phyloP scores from a whole-genome alignment of 1,140 invertebrate species.

The Capitella teleta region DNA sequence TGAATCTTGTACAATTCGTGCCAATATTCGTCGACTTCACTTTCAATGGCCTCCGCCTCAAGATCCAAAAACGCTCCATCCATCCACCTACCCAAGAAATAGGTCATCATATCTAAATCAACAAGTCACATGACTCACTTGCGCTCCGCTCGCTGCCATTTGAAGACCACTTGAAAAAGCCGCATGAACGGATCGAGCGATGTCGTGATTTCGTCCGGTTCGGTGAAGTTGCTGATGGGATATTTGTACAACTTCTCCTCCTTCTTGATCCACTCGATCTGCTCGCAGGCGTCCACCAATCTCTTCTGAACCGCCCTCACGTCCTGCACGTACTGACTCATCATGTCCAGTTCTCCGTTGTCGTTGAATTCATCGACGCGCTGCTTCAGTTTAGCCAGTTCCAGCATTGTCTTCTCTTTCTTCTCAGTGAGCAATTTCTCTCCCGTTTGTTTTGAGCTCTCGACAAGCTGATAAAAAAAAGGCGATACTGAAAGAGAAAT shows the following conservation, averaged over 20 bases:
- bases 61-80: conserved; percentile 80
- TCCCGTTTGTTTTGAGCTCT: conserved; percentile 65
- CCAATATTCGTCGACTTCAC: conserved; percentile 33
- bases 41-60: conserved; percentile 46
- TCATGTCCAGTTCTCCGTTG: conserved; percentile 44
- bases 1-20: conserved; percentile 63
- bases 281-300: conserved; percentile 59
- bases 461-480: conserved; percentile 48
- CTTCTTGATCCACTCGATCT: conserved; percentile 71
- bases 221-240: conserved; percentile 57
- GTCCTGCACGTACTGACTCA: conserved; percentile 47
- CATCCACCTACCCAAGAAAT: conserved; percentile 52
- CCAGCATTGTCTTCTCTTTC: conserved; percentile 55
- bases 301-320: conserved; percentile 61
- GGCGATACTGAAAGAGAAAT: not conserved
- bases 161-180: conserved; percentile 48
- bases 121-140: conserved; percentile 37
- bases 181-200: conserved; percentile 46
- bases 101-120: not conserved
- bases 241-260: conserved; percentile 60
- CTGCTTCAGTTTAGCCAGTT: conserved; percentile 59
- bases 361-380: conserved; percentile 50
- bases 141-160: conserved; percentile 68
- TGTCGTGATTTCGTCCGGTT: conserved; percentile 52
- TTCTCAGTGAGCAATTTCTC: conserved; percentile 61